Base-by-base conservation (phyloP, 2,113 vertebrate genomes). In the Leptobrachium leishanense region DNA sequence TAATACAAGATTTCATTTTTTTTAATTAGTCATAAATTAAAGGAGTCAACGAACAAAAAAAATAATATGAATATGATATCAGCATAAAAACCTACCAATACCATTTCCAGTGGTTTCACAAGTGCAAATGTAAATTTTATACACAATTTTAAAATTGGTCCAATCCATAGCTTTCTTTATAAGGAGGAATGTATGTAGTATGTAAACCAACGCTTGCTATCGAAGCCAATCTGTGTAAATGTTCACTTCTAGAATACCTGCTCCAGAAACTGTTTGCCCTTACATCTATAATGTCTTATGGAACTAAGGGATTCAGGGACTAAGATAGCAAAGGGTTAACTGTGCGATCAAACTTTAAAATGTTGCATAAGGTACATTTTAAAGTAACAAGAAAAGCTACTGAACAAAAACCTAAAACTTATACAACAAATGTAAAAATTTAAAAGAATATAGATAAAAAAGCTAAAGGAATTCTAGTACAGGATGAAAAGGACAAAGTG, bases 1-100 rank as follows among this genome's bases (percentile, higher is more conserved):
- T 2, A 50, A 84, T 92, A 92, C 86, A 93, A 87, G 72, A 86
- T 88, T 89, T 50, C 46, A 50, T 31, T 31, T 31, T 31, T 91
- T 89, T 89, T 88, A 91, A 88, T 93, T 88, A 90, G 89, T 90
- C 90, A 92, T 94, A 93, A 95, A 92, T 95, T 95, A 95, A 94
- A 87, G 89, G 92, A 92, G 90, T 90, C 94, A 94, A 91, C 92
- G 94, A 91, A 89, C 93, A 91, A 85, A 88, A 91, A 92, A 92
- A 82, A 88, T 88, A 85, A 82, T 88, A 91, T 88, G 84, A 90
- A 88, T 88, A 90, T 90, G 85, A 90, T 77, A 85, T 85, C 85
- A 85, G 86, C 65, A 84, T 86, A 79, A 86, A 31, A 85, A 85
- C 83, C 85, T 89, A 90, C 81, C 88, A 85, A 81, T 92, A 93